Percentiles rank a stretch among this genome's conserved stretches.
phyloP scores from a whole-genome alignment of 92 coral and sea anemone genomes.

The Phenganax marumi region DNA sequence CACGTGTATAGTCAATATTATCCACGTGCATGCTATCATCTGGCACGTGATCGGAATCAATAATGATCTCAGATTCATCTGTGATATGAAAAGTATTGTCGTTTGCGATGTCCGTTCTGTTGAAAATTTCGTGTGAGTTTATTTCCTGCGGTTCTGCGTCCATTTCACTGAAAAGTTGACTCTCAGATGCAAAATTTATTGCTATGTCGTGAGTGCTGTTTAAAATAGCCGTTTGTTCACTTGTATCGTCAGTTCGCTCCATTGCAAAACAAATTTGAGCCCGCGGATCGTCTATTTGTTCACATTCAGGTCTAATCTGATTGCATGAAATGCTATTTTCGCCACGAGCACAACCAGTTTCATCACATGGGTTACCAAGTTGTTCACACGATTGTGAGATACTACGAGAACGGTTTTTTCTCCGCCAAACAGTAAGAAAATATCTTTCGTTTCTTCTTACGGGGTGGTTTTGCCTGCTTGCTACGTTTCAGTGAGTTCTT shows the following conservation, averaged over 20 bases:
- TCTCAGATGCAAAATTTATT: not conserved
- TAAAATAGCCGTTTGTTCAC: not conserved
- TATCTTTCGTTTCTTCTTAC: slow-evolving; percentile 39
- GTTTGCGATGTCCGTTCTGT: not conserved
- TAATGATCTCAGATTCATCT: slow-evolving; percentile 1
- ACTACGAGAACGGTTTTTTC: not conserved
- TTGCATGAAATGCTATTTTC: not conserved
- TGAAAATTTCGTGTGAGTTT: not conserved
- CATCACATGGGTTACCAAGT: not conserved
- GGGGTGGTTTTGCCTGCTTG: not conserved
- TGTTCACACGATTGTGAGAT: not conserved
- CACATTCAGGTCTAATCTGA: no score
- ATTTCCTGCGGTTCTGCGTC: no score
- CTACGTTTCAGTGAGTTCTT: not conserved
- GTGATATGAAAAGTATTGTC: not conserved
- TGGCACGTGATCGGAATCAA: no score
- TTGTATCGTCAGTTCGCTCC: not conserved
- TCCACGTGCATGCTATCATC: no score
- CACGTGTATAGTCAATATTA: not conserved
- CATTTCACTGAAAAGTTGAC: slow-evolving; percentile 3
- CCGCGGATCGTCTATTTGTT: not conserved
- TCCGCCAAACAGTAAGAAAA: slow-evolving; percentile 17
- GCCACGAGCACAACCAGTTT: not conserved
- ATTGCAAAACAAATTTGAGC: no score
- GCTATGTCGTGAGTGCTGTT: not conserved